Percentiles rank a stretch among this genome's conserved stretches.
Evolutionary conservation across 2,888 invertebrate species (phyloP).

Genomic region (Ditula angustiorana): DNA sequence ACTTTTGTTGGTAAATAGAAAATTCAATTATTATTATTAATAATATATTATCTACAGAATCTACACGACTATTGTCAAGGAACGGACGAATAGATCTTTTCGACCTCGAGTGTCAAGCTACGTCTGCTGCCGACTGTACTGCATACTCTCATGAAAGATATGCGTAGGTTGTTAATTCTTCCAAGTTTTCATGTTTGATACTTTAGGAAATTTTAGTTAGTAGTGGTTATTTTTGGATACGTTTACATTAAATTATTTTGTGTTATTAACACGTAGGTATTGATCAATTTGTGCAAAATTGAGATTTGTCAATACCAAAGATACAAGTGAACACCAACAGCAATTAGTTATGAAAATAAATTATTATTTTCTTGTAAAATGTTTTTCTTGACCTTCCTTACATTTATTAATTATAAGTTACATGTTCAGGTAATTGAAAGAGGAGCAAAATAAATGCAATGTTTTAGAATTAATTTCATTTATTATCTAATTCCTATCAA

Average conservation of each 20-base stretch:
- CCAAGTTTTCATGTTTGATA: background rate
- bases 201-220: background rate
- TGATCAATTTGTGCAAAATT: conserved; percentile 24
- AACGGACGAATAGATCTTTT: too few relatives aligned
- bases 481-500: conserved; percentile 83
- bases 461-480: conserved; percentile 81
- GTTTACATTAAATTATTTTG: conserved; percentile 21
- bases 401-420: conserved; percentile 42
- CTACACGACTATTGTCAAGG: too few relatives aligned
- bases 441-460: conserved; percentile 54
- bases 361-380: conserved; percentile 2
- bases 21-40: too few relatives aligned
- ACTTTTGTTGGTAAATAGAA: too few relatives aligned
- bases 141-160: background rate
- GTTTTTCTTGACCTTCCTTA: background rate
- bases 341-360: conserved; percentile 27
- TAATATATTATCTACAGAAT: too few relatives aligned
- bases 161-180: background rate
- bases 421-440: conserved; percentile 38
- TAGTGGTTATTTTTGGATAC: conserved; percentile 26
- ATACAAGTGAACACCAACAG: conserved; percentile 6
- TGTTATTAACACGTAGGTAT: conserved; percentile 12
- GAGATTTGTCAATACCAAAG: conserved; percentile 31
- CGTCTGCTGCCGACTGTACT: too few relatives aligned
- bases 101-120: too few relatives aligned